Evolutionary conservation across 2,888 invertebrate genomes (phyloP).

Genomic region (Enoplolaimus lenunculus): DNA sequence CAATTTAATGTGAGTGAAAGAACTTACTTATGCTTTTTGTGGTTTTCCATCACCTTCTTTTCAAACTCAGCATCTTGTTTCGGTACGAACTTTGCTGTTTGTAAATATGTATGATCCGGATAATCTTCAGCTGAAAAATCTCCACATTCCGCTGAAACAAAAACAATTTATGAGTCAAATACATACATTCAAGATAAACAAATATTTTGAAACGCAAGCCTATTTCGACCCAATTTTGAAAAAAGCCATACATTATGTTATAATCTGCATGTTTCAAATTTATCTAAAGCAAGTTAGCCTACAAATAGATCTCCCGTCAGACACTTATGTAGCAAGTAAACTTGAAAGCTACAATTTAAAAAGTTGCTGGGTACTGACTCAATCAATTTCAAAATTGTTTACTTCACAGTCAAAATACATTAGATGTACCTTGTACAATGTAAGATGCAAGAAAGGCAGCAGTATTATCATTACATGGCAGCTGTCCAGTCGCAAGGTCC

Average conservation of each 20-base stretch:
- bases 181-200: no score
- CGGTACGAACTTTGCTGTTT: slow-evolving; percentile 84
- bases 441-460: slow-evolving; percentile 95
- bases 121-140: slow-evolving; percentile 87
- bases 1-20: no score
- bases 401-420: not conserved
- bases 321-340: not conserved
- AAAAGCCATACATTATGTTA: not conserved
- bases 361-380: not conserved
- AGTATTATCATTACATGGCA: slow-evolving; percentile 96
- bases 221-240: slow-evolving; percentile 20
- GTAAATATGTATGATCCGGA: slow-evolving; percentile 87
- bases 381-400: not conserved
- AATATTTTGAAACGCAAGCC: no score
- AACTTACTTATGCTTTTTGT: slow-evolving; percentile 86
- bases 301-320: no score
- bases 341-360: not conserved
- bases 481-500: slow-evolving; percentile 73
- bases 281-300: no score
- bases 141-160: slow-evolving; percentile 68
- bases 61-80: slow-evolving; percentile 69
- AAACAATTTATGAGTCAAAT: no score
- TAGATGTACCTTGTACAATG: slow-evolving; percentile 83
- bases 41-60: slow-evolving; percentile 92
- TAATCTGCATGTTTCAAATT: no score